Evolutionary conservation across 2,888 invertebrate species (phyloP), one percentile per base, ranked within the genome.

Genomic region (Rhimphoctona megacephalus): DNA sequence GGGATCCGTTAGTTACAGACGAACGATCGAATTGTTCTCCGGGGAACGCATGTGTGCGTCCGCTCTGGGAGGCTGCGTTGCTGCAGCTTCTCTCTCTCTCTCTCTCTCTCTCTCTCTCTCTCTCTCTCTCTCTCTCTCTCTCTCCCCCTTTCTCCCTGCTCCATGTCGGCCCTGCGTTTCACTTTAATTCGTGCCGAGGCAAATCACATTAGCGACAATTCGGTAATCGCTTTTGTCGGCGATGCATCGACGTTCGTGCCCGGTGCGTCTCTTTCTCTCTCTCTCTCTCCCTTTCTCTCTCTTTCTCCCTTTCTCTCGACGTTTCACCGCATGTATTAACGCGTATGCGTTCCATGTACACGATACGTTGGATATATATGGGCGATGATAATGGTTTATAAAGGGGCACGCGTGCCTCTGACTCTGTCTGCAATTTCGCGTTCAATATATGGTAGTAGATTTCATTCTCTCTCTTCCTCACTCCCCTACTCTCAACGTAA

Each of bases 191-290:
- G 67, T 54, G 70, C 83, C 81, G 74, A 74, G 81, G 46, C 81
- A 90, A 92, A 91, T 92, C 90, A 88, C 90, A 91, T 91, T 91
- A 91, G 90, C 89, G 87, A 92, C 91, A 86, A 91, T 92, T 92
- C 90, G 89, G 89, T 90, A 92, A 91, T 91, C 91, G 90, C 89
- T 91, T 90, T 92, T 89, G 90, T 90, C 88, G 85, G 81, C 61
- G 61, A 82, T 81, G 82, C 85, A 83, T 74, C 57, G 79, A 36
- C 86, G 86, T 78, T 83, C 85, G 72, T 80, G 78, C 69, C 74
- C 49, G 61, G 52, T 67, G 46, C 61, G 25, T 30, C 61, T 17
- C 30, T 17, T 30, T n/a, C 61, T 17, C 30, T 57, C 14, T 49
- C 49, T n/a, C 25, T 57, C 14, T 14, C 25, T 30, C 57, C 14